phyloP scores from a whole-genome alignment of 2,113 vertebrate species.

The Heterochromis multidens region DNA sequence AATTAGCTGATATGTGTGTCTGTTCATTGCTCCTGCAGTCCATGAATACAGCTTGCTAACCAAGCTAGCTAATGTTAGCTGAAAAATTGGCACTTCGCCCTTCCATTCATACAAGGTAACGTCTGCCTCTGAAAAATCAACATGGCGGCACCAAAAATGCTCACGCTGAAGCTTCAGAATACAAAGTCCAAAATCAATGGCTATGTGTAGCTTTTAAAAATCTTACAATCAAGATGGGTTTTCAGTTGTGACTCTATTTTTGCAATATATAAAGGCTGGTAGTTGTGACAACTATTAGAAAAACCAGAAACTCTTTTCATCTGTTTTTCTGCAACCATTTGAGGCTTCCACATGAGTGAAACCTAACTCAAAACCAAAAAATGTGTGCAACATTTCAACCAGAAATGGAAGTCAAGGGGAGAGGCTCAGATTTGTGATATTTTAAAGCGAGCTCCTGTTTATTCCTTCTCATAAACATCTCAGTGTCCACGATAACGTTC shows the following conservation, averaged over 20 bases:
- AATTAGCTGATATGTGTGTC: neutral
- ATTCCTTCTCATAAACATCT: conserved; percentile 74
- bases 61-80: neutral
- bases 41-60: neutral
- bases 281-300: neutral
- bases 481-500: conserved; percentile 60
- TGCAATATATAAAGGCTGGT: neutral
- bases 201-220: neutral
- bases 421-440: conserved; percentile 43
- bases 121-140: neutral
- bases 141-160: neutral
- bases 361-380: neutral
- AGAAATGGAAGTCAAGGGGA: conserved; percentile 35
- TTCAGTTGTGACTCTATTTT: neutral
- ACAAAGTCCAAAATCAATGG: accelerated
- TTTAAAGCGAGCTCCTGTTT: conserved; percentile 64
- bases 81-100: neutral
- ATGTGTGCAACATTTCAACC: conserved; percentile 1
- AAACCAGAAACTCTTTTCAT: neutral
- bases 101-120: neutral
- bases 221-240: neutral
- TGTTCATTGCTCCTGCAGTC: neutral
- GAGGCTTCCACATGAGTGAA: neutral
- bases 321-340: neutral
- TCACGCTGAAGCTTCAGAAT: neutral